Percentiles rank a stretch among this genome's conserved stretches.
These are phyloP conservation scores for Clunio marinus DNA, from an alignment of 2,888 invertebrate species.

Conservation along the genomic window DNA sequence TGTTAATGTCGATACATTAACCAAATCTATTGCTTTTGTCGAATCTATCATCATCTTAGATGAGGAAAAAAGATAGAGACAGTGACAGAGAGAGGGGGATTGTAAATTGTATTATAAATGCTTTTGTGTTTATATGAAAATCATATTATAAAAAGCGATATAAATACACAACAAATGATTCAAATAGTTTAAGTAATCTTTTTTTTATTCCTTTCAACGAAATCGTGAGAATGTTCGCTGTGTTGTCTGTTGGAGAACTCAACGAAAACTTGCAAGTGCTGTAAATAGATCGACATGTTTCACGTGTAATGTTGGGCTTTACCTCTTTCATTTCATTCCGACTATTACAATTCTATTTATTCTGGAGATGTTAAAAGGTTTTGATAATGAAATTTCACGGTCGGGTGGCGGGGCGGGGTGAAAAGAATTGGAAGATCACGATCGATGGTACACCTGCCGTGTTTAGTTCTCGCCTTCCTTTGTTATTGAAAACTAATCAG, in stretches of 20 bases:
- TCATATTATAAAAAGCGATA: background rate
- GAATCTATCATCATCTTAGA: slow-evolving; percentile 24
- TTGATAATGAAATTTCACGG: slow-evolving; percentile 29
- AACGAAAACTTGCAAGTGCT: background rate
- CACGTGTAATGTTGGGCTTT: too few relatives aligned
- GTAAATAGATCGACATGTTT: too few relatives aligned
- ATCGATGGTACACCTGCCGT: slow-evolving; percentile 12
- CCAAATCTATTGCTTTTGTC: background rate
- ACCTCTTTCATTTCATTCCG: background rate
- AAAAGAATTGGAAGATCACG: slow-evolving; percentile 10
- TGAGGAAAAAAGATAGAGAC: background rate
- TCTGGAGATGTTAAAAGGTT: background rate
- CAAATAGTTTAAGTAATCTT: slow-evolving; percentile 19
- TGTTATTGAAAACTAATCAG: background rate
- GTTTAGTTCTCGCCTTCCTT: background rate
- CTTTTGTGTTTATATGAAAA: background rate
- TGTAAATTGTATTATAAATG: slow-evolving; percentile 23
- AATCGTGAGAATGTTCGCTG: slow-evolving; percentile 21
- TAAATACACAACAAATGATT: slow-evolving; percentile 8
- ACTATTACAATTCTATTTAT: slow-evolving; percentile 17
- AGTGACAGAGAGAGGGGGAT: background rate
- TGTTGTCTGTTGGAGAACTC: background rate
- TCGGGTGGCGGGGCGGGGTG: background rate
- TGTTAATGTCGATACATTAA: slow-evolving; percentile 21
- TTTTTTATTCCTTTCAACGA: too few relatives aligned